Evolutionary conservation across 2,797 vertebrate species (phyloP).

Genomic region (Sparus aurata): DNA sequence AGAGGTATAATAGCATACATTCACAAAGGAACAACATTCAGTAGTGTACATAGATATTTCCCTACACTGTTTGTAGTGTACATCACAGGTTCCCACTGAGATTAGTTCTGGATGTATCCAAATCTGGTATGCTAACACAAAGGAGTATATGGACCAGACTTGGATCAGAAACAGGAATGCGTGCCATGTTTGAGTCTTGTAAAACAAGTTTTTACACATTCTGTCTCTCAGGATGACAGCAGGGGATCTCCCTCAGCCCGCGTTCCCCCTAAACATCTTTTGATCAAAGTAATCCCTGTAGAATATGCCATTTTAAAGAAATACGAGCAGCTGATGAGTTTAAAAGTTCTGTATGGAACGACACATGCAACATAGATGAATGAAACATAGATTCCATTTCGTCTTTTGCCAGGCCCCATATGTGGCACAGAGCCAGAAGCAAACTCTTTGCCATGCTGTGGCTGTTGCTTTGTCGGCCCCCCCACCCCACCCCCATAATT

Average conservation of each 20-base stretch:
- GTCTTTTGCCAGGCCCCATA: slow-evolving; percentile 39
- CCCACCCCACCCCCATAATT: neutral
- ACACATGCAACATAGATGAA: slow-evolving; percentile 54
- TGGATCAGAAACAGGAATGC: slow-evolving; percentile 22
- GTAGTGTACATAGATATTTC: slow-evolving; percentile 25
- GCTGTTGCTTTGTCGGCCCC: slow-evolving; percentile 56
- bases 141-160: slow-evolving; percentile 9
- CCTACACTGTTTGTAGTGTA: neutral
- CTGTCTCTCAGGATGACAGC: slow-evolving; percentile 29
- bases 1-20: neutral
- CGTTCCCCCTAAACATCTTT: slow-evolving; percentile 7
- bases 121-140: slow-evolving; percentile 36
- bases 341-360: slow-evolving; percentile 50
- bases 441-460: slow-evolving; percentile 58
- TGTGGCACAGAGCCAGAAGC: slow-evolving; percentile 54
- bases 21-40: slow-evolving; percentile 9
- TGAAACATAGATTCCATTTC: slow-evolving; percentile 63
- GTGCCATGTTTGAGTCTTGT: slow-evolving; percentile 33
- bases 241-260: slow-evolving; percentile 25
- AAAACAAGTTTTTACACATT: slow-evolving; percentile 22
- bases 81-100: slow-evolving; percentile 1
- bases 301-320: slow-evolving; percentile 56
- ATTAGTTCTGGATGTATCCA: slow-evolving; percentile 21
- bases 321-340: slow-evolving; percentile 42
- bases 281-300: slow-evolving; percentile 44